These are phyloP conservation scores for Odontomachus brunneus DNA, from an alignment of 1,140 invertebrate genomes.

Conservation along the genomic window DNA sequence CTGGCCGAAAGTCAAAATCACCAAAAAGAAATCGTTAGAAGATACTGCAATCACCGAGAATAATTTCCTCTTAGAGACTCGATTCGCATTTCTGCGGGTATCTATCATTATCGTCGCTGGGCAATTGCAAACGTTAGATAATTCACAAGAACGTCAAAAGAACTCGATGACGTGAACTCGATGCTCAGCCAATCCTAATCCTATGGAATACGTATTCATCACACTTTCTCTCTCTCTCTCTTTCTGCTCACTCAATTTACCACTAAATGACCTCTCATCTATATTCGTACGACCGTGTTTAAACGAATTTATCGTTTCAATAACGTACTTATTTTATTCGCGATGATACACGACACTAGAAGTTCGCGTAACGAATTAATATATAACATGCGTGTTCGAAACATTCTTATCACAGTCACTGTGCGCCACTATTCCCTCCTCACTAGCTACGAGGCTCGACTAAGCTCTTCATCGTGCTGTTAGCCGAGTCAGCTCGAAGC, in stretches of 20 bases:
- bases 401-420: background rate
- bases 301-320: background rate
- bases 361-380: background rate
- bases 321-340: background rate
- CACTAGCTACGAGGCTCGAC: background rate
- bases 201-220: background rate
- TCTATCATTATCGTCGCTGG: background rate
- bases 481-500: conserved; percentile 65
- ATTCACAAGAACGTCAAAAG: background rate
- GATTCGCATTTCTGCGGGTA: background rate
- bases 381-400: conserved; percentile 1
- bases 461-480: conserved; percentile 64
- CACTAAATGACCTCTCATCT: too few species aligned
- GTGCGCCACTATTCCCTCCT: background rate
- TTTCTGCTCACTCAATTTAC: background rate
- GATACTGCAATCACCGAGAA: background rate
- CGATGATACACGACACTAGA: background rate
- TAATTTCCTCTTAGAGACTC: background rate
- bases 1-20: background rate
- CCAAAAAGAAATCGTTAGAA: background rate
- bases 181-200: background rate
- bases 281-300: background rate
- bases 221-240: background rate
- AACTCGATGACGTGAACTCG: background rate
- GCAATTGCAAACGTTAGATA: background rate